Evolutionary conservation across 30 jellyfish, hydroid and myxozoan species (phyloP), one percentile per base, ranked within the genome.

Genomic region (Aurelia coerulea): DNA sequence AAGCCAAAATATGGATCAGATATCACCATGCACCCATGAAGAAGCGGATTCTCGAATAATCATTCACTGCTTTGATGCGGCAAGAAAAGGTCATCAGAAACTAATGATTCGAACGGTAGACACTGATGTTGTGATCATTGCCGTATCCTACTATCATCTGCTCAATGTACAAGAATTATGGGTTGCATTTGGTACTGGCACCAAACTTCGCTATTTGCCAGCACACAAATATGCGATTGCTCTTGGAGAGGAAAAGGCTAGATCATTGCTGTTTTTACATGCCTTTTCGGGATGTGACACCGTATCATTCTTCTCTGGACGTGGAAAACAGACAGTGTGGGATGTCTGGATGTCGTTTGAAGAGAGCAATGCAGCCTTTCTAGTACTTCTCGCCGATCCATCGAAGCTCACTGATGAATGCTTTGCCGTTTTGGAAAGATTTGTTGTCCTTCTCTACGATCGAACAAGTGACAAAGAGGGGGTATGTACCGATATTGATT

Each of bases 251-350:
- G n/a, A 18, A 18, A 46, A 14, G 72, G 72, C 72, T 32, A 74
- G 74, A 46, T 74, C 49, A 50, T 54, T 74, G 74, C 85, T 54
- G 49, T 54, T 74, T 29, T 50, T 74, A 23, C 85, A 74, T 50
- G 85, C 85, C 16, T 54, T 74, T 74, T 46, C 85, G 59, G 78
- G 85, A 50, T 74, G 85, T 74, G 85, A 74, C 74, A 50, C 72
- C 34, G 85, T 74, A 50, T 74, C n/a, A n/a, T n/a, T n/a, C n/a
- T n/a, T n/a, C n/a, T n/a, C n/a, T n/a, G n/a, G n/a, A n/a, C n/a
- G n/a, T 13, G 85, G 85, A 15, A 74, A 74, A 54, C 41, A 74
- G 76, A 74, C 72, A 12, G 85, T 77, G 74, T 74, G 85, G 85
- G 50, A 74, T 70, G 50, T n/a, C 34, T 37, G 85, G 85, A 50